These are phyloP conservation scores for Cyphomyrmex costatus DNA, from an alignment of 1,140 invertebrate species.

Conservation along the genomic window DNA sequence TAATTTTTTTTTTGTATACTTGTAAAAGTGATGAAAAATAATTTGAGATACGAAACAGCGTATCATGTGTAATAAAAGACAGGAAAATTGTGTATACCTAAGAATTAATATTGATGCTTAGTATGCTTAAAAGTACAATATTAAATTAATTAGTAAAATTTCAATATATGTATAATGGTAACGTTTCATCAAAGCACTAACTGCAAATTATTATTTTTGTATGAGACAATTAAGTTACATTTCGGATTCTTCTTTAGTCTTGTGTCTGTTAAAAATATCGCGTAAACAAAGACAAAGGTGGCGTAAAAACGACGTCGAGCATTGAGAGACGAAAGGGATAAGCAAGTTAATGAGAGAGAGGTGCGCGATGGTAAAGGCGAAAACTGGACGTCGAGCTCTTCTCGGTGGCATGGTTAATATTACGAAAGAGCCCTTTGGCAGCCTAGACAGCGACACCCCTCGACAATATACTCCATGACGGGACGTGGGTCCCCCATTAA, in stretches of 20 bases:
- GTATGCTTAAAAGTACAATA: not conserved
- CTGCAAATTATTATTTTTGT: not conserved
- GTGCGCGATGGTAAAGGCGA: constrained; percentile 53
- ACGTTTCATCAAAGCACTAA: not conserved
- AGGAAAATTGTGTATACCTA: no score
- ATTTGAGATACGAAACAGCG: no score
- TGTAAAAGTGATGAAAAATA: no score
- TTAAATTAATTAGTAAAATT: constrained; percentile 9
- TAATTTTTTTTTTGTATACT: no score
- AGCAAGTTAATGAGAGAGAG: constrained; percentile 59
- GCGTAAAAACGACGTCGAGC: constrained; percentile 23
- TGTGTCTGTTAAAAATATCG: constrained; percentile 21
- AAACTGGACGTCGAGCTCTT: constrained; percentile 68
- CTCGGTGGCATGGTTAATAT: constrained; percentile 75
- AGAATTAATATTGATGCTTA: not conserved
- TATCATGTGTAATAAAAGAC: no score
- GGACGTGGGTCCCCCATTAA: constrained; percentile 80
- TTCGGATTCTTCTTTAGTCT: not conserved
- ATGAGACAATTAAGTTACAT: not conserved
- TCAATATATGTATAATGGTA: not conserved
- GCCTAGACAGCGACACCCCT: constrained; percentile 72
- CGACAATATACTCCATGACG: constrained; percentile 71
- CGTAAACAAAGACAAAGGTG: not conserved
- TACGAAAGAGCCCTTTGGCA: constrained; percentile 73
- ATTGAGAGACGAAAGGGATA: constrained; percentile 42